Evolutionary conservation across 2,888 invertebrate species (phyloP), one percentile per base, ranked within the genome.

Genomic region (Eristalinus sepulchralis): DNA sequence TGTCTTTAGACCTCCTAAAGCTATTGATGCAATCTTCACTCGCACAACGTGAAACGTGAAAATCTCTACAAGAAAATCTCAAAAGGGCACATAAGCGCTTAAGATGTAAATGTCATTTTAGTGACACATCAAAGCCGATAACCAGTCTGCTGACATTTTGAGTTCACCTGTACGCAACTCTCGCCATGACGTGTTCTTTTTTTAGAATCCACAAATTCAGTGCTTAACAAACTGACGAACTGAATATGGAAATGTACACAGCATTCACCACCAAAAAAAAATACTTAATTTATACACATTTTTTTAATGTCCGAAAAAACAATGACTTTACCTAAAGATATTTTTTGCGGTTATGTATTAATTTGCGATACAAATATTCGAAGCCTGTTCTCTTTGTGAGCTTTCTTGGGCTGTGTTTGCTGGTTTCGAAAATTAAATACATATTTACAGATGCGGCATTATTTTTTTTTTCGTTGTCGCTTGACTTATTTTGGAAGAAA

Each of bases 401-500:
- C 47, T 47, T 47, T 47, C 47, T 17, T 8, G 17, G 47, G 9
- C 6, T 17, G 47, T 47, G 17, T 47, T 47, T 17, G 17, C 47
- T 47, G n/a, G 17, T 17, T 13, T 57, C 57, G 57, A 4, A 57
- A 57, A 57, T 24, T 13, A 24, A 57, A 57, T 11, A 24, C 13
- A 63, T 34, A 63, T 17, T 71, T 55, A 71, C 77, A 66, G 59
- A 60, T 71, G 66, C 34, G 27, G 34, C 34, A 34, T 20, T 31
- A 36, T 55, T 2, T 75, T 59, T 27, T 36, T 66, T 34, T 9
- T 66, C 27, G 55, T 63, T 27, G 8, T 9, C 17, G 47, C 47
- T 47, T 76, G 66, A 67, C 67, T 79, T 64, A 34, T 34, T 27
- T 71, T n/a, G 39, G 39, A 17, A 34, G 47, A 36, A 77, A 70